Evolutionary conservation across 2,113 vertebrate genomes (phyloP).

Genomic region (Pitta sordida): DNA sequence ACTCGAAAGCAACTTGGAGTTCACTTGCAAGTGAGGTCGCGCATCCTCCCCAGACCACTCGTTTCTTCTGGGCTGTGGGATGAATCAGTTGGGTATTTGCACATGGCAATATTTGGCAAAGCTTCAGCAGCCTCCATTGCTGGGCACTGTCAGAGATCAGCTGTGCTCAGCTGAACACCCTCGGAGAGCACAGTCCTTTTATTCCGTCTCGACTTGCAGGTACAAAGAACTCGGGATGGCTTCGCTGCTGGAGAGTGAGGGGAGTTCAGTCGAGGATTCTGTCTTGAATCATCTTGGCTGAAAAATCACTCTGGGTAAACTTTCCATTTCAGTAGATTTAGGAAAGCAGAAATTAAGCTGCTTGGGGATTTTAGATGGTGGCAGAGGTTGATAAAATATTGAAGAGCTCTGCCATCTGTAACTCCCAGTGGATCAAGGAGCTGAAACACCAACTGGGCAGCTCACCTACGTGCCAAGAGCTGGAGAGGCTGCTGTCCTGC

Average conservation of each 20-base stretch:
- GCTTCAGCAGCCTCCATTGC: background rate
- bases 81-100: background rate
- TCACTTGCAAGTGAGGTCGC: background rate
- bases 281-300: conserved; percentile 3
- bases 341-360: background rate
- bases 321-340: conserved; percentile 8
- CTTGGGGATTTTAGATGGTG: background rate
- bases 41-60: background rate
- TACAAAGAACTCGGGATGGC: background rate
- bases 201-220: background rate
- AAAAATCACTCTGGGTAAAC: conserved; percentile 24
- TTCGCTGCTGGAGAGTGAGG: background rate
- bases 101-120: background rate
- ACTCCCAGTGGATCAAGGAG: background rate
- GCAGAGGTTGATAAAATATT: conserved; percentile 41
- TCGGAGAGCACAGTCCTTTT: background rate
- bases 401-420: background rate
- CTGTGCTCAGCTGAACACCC: background rate
- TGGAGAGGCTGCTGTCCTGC: background rate
- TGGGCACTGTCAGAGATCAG: background rate
- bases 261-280: conserved; percentile 46
- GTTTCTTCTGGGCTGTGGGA: background rate
- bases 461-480: background rate
- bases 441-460: background rate
- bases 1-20: background rate